Percentiles rank a stretch among this genome's conserved stretches.
Conservation (phyloP, 1,140 invertebrate genomes). For the Caenorhabditis remanei region DNA sequence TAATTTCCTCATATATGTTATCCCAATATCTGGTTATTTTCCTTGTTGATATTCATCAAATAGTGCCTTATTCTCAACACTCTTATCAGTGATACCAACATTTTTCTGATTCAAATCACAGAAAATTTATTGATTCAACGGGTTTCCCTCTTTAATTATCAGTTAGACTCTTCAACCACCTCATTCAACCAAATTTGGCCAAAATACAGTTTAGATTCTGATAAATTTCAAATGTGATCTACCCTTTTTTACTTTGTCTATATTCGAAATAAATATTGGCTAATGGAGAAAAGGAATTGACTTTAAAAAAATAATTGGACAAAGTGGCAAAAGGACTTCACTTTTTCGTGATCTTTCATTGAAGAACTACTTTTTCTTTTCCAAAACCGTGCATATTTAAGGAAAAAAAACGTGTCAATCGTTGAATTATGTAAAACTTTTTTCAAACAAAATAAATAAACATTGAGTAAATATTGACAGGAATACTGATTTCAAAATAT, state of each 20-base stretch:
- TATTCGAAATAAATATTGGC: background rate
- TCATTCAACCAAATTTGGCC: background rate
- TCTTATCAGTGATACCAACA: constrained; percentile 30
- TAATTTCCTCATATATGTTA: background rate
- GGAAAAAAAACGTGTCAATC: background rate
- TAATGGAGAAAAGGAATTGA: background rate
- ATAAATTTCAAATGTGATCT: constrained; percentile 3
- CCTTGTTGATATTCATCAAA: background rate
- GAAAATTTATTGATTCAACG: background rate
- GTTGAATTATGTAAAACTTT: background rate
- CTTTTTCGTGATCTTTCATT: too few species aligned
- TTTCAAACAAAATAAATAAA: background rate
- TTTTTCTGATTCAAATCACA: background rate
- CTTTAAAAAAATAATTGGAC: too few species aligned
- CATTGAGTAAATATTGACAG: constrained; percentile 25
- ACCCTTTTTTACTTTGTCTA: background rate
- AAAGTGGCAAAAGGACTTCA: too few species aligned
- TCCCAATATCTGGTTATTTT: background rate
- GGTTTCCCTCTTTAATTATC: background rate
- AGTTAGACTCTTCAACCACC: background rate
- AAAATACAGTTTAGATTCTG: background rate
- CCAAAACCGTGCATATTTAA: background rate
- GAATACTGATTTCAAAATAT: background rate
- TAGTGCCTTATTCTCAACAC: constrained; percentile 11
- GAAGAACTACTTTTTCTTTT: too few species aligned